Evolutionary conservation across 2,797 vertebrate species (phyloP).

Genomic region (Antrozous pallidus): DNA sequence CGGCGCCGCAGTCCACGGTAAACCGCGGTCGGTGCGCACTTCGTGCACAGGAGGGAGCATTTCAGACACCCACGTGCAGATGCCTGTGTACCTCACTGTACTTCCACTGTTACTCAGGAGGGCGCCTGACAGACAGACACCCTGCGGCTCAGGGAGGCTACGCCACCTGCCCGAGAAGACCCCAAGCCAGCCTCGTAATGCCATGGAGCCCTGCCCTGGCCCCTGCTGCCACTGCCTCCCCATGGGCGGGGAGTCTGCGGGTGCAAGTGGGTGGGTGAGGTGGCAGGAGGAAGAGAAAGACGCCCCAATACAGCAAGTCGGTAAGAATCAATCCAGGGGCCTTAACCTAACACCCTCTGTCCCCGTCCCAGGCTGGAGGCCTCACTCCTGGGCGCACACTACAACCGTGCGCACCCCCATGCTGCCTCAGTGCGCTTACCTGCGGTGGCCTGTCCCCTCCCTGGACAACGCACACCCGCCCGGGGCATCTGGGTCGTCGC

Average conservation of each 20-base stretch:
- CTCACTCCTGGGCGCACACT: background rate
- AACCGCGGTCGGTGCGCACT: no score
- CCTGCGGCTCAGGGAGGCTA: background rate
- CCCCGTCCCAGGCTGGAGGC: background rate
- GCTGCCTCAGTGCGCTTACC: background rate
- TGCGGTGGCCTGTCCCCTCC: background rate
- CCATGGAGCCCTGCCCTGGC: background rate
- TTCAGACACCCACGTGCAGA: background rate
- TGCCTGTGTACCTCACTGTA: background rate
- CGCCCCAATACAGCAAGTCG: fast-evolving
- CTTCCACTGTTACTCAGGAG: background rate
- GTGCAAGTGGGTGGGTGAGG: background rate
- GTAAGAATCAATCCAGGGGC: background rate
- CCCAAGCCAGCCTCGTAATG: background rate
- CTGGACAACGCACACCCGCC: background rate
- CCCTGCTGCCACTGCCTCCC: background rate
- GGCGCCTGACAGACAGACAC: background rate
- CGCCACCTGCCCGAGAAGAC: background rate
- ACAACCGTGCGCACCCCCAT: background rate
- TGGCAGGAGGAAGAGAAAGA: background rate
- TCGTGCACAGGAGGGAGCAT: no score
- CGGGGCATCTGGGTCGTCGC: background rate
- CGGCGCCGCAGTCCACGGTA: background rate
- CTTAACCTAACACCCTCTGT: background rate
- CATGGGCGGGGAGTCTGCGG: fast-evolving